A percentile compares a stretch with the other conserved stretches of the same genome.
These are phyloP conservation scores for Nibea albiflora DNA, from an alignment of 2,113 vertebrate genomes.

Conservation along the genomic window DNA sequence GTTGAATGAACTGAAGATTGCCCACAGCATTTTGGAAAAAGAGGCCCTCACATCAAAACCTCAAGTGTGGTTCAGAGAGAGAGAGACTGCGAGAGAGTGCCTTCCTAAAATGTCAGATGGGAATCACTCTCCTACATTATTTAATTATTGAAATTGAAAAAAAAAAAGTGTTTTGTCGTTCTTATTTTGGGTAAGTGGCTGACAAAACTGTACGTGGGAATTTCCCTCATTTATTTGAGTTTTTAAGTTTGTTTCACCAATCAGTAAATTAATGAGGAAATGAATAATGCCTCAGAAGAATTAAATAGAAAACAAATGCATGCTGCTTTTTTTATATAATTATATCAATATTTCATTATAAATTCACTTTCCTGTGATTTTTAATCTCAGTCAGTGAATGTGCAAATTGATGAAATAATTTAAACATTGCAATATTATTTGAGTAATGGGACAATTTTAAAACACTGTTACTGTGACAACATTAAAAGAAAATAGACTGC, in stretches of 20 bases:
- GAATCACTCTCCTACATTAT: constrained; percentile 45
- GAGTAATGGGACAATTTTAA: background rate
- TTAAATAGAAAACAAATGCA: constrained; percentile 10
- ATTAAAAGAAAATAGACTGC: background rate
- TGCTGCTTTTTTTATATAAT: background rate
- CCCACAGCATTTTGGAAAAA: constrained; percentile 21
- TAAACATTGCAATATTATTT: background rate
- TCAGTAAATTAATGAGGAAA: background rate
- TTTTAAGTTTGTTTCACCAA: constrained; percentile 6
- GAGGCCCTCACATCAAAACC: constrained; percentile 5
- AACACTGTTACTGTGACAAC: background rate
- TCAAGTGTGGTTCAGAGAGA: constrained; percentile 22
- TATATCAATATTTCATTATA: background rate
- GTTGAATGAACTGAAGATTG: constrained; percentile 52
- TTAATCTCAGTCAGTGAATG: background rate
- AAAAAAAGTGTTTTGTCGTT: background rate
- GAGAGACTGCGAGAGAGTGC: constrained; percentile 9
- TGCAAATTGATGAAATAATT: background rate
- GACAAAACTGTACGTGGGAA: background rate
- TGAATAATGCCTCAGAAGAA: background rate
- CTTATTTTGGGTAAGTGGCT: constrained; percentile 1
- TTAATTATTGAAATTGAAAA: constrained; percentile 53
- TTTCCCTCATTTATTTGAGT: background rate
- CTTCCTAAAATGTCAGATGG: constrained; percentile 25
- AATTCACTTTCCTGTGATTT: background rate